Percentiles rank a stretch among this genome's conserved stretches.
Conservation (phyloP, 1,140 invertebrate genomes). For the Drosophila seguyi region DNA sequence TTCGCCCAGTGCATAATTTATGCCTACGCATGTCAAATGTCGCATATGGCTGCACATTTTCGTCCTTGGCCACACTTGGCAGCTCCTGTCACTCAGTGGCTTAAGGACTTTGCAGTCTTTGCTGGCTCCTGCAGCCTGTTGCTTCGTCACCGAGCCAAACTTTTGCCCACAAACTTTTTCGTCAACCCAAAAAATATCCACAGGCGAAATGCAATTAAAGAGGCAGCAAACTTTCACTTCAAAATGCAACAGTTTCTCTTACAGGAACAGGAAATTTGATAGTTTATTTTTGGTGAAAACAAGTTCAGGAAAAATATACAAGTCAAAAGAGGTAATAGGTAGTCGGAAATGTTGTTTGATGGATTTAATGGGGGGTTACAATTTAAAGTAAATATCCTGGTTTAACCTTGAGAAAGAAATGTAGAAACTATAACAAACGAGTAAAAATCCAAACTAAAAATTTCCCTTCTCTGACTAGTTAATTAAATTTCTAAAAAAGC, state of each 20-base stretch:
- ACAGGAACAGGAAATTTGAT: conserved; percentile 3
- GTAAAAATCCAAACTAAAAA: too few species aligned
- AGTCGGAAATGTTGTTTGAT: not conserved
- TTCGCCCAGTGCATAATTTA: conserved; percentile 53
- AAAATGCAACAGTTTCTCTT: conserved; percentile 26
- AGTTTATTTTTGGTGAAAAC: not conserved
- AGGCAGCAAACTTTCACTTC: conserved; percentile 13
- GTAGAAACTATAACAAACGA: too few species aligned
- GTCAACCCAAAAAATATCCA: conserved; percentile 43
- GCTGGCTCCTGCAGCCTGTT: conserved; percentile 46
- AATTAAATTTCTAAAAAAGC: not conserved
- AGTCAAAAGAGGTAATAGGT: too few species aligned
- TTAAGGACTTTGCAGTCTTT: conserved; percentile 45
- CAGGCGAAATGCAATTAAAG: conserved; percentile 54
- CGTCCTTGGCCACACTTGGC: conserved; percentile 23
- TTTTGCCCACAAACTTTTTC: conserved; percentile 42
- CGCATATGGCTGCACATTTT: conserved; percentile 48
- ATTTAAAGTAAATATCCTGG: too few species aligned
- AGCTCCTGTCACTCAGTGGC: conserved; percentile 54
- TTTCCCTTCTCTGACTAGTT: too few species aligned
- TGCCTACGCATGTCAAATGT: conserved; percentile 56
- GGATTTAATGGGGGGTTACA: not conserved
- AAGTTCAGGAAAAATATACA: not conserved
- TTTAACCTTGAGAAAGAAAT: too few species aligned
- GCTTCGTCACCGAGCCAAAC: conserved; percentile 29